These are phyloP conservation scores for Odontothrips loti DNA, from an alignment of 2,888 invertebrate genomes.

Conservation along the genomic window DNA sequence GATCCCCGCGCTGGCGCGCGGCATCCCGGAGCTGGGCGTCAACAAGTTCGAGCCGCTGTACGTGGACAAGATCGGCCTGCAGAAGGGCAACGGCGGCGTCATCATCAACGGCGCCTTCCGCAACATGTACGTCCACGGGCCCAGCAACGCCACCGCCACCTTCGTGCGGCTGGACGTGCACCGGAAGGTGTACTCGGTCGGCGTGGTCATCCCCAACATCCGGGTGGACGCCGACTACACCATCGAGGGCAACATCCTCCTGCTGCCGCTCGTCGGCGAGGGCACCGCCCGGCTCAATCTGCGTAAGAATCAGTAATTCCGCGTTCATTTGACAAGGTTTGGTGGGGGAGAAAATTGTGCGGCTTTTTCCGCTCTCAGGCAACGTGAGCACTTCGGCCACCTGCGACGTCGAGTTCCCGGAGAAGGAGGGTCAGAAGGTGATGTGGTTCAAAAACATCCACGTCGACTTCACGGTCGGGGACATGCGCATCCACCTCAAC, in stretches of 20 bases:
- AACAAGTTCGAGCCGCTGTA: conserved; percentile 56
- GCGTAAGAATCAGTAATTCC: conserved; percentile 41
- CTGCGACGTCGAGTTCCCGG: conserved; percentile 50
- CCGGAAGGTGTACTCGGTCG: conserved; percentile 52
- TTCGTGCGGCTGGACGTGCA: conserved; percentile 51
- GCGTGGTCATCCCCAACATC: conserved; percentile 53
- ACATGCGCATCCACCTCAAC: conserved; percentile 53
- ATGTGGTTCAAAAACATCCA: conserved; percentile 53
- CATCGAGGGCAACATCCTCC: conserved; percentile 56
- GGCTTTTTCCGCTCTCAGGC: conserved; percentile 38
- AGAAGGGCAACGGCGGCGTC: conserved; percentile 55
- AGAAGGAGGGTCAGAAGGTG: conserved; percentile 47
- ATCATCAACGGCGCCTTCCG: conserved; percentile 54
- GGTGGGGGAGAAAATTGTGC: too few species aligned
- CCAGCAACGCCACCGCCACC: conserved; percentile 54
- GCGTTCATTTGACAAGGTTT: not conserved
- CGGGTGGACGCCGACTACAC: conserved; percentile 56
- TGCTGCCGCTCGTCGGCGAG: conserved; percentile 55
- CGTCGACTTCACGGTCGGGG: conserved; percentile 53
- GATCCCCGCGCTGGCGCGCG: conserved; percentile 55
- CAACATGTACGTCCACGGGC: conserved; percentile 53
- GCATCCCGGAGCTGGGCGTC: conserved; percentile 56
- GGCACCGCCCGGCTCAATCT: conserved; percentile 54
- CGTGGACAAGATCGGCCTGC: conserved; percentile 53
- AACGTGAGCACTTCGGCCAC: conserved; percentile 54